phyloP scores from a whole-genome alignment of 2,888 invertebrate species.

The Limenitis camilla region DNA sequence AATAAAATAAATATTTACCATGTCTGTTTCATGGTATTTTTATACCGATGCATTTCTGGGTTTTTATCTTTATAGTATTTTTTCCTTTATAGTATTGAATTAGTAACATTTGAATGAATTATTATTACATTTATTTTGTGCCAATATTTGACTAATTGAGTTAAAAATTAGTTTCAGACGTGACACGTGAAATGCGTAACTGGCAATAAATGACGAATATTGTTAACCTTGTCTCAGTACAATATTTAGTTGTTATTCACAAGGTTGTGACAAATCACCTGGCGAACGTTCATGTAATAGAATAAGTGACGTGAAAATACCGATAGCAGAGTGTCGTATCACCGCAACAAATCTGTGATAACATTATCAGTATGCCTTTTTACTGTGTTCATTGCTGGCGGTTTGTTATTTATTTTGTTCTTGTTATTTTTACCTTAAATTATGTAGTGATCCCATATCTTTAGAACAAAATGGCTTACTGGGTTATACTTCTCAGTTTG shows the following conservation, averaged over 20 bases:
- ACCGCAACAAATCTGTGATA: constrained; percentile 53
- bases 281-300: constrained; percentile 11
- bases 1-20: too few species aligned
- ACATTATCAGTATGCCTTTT: constrained; percentile 46
- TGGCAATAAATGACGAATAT: not conserved
- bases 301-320: constrained; percentile 15
- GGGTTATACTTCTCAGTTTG: constrained; percentile 36
- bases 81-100: too few species aligned
- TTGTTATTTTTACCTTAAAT: constrained; percentile 1
- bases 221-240: constrained; percentile 3
- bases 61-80: too few species aligned
- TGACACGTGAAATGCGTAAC: not conserved
- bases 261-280: constrained; percentile 10
- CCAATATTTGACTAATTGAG: too few species aligned
- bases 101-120: too few species aligned
- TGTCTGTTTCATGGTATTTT: too few species aligned
- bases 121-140: too few species aligned
- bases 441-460: constrained; percentile 11
- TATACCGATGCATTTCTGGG: too few species aligned
- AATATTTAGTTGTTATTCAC: constrained; percentile 1
- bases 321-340: constrained; percentile 24
- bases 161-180: not conserved
- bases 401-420: constrained; percentile 3
- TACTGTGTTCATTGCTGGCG: constrained; percentile 23
- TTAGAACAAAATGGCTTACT: constrained; percentile 35